Conservation (phyloP, 1,140 invertebrate genomes). For the Dysdera silvatica region DNA sequence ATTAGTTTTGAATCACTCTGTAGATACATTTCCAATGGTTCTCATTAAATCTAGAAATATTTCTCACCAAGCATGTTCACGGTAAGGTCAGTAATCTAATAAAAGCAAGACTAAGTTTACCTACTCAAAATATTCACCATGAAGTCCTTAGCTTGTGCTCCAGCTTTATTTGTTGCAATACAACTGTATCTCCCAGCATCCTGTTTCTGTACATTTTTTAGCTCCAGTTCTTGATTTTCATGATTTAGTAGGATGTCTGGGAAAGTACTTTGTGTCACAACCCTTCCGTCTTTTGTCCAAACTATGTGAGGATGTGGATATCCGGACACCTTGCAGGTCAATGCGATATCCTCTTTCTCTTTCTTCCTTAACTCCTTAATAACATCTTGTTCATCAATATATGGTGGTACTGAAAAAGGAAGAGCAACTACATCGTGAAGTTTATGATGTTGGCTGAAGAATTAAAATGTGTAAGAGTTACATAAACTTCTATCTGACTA, state of each 20-base stretch:
- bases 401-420: slow-evolving; percentile 6
- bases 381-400: slow-evolving; percentile 17
- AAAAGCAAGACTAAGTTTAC: slow-evolving; percentile 1
- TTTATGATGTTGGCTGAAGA: too few relatives aligned
- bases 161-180: slow-evolving; percentile 42
- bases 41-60: too few relatives aligned
- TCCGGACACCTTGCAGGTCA: slow-evolving; percentile 34
- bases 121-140: slow-evolving; percentile 57
- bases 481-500: too few relatives aligned
- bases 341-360: slow-evolving; percentile 44
- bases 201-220: slow-evolving; percentile 14
- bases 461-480: too few relatives aligned
- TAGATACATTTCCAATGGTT: too few relatives aligned
- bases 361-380: slow-evolving; percentile 29
- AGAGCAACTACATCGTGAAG: not conserved
- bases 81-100: too few relatives aligned
- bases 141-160: slow-evolving; percentile 55
- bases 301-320: slow-evolving; percentile 31
- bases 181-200: slow-evolving; percentile 45
- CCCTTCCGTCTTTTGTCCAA: slow-evolving; percentile 50
- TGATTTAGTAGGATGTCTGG: slow-evolving; percentile 30
- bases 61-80: too few relatives aligned
- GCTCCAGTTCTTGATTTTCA: not conserved
- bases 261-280: not conserved
- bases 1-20: too few relatives aligned